Percentiles rank a stretch among this genome's conserved stretches.
phyloP scores from a whole-genome alignment of 2,113 vertebrate genomes.

The Calonectris borealis region DNA sequence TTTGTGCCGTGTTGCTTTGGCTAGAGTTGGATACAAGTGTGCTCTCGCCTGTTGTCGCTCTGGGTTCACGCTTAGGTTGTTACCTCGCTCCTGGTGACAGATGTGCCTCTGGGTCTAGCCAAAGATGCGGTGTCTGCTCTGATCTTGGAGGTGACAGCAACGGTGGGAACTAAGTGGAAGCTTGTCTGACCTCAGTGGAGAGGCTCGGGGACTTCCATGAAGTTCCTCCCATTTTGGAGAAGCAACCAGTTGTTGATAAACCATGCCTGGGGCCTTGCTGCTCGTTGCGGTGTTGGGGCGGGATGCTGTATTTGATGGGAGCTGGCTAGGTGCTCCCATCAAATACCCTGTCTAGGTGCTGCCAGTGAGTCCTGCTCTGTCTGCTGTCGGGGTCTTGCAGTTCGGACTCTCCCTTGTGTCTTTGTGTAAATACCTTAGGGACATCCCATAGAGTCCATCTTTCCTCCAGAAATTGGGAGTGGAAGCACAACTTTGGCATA shows the following conservation, averaged over 20 bases:
- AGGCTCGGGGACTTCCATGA: neutral
- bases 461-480: neutral
- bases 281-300: rapidly evolving
- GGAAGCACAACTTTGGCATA: neutral
- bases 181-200: neutral
- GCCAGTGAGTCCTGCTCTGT: neutral
- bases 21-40: neutral
- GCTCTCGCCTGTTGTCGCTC: rapidly evolving
- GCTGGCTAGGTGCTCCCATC: neutral
- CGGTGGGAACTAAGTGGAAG: neutral
- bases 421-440: neutral
- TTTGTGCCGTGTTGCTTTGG: neutral
- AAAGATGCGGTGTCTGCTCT: rapidly evolving
- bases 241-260: neutral
- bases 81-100: neutral
- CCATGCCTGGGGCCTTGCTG: neutral
- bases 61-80: rapidly evolving
- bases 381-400: rapidly evolving
- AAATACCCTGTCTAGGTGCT: neutral
- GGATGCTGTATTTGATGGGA: neutral
- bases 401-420: neutral
- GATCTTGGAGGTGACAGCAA: neutral
- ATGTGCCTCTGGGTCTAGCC: neutral
- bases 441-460: neutral
- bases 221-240: neutral